Conservation (phyloP, 92 coral and sea anemone genomes). For the Plumapathes pennacea region DNA sequence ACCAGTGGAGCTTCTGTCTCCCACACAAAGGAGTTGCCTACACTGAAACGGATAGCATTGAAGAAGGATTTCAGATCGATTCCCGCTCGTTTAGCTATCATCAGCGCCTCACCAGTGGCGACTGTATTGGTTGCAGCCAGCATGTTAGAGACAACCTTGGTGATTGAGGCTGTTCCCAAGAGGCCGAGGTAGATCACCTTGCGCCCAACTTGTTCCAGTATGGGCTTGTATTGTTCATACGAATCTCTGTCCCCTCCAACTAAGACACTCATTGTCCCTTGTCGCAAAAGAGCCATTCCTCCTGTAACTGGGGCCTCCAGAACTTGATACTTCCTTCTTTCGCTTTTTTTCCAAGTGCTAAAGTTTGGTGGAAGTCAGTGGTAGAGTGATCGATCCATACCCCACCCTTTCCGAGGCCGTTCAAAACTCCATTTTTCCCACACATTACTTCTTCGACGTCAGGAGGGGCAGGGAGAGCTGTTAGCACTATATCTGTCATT, state of each 20-base stretch:
- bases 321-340: too few relatives aligned
- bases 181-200: constrained; percentile 57
- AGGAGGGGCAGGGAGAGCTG: constrained; percentile 71
- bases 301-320: constrained; percentile 77
- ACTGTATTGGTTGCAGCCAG: constrained; percentile 60
- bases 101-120: constrained; percentile 68
- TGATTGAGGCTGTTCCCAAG: constrained; percentile 63
- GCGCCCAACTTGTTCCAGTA: constrained; percentile 41
- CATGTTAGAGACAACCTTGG: constrained; percentile 85
- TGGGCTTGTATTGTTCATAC: constrained; percentile 54
- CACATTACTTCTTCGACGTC: constrained; percentile 53
- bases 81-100: constrained; percentile 65
- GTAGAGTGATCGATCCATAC: constrained; percentile 74
- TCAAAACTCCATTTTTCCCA: constrained; percentile 48
- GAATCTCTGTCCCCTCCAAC: constrained; percentile 66
- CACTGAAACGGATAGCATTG: constrained; percentile 72
- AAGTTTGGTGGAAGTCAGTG: constrained; percentile 60
- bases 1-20: constrained; percentile 79
- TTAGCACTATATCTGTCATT: constrained; percentile 46
- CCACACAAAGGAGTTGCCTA: constrained; percentile 77
- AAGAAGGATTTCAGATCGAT: constrained; percentile 56
- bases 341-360: constrained; percentile 52
- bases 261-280: constrained; percentile 63
- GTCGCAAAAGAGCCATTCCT: constrained; percentile 60
- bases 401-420: constrained; percentile 24